Base-by-base conservation (phyloP, 2,113 vertebrate genomes). In the Cygnus atratus region DNA sequence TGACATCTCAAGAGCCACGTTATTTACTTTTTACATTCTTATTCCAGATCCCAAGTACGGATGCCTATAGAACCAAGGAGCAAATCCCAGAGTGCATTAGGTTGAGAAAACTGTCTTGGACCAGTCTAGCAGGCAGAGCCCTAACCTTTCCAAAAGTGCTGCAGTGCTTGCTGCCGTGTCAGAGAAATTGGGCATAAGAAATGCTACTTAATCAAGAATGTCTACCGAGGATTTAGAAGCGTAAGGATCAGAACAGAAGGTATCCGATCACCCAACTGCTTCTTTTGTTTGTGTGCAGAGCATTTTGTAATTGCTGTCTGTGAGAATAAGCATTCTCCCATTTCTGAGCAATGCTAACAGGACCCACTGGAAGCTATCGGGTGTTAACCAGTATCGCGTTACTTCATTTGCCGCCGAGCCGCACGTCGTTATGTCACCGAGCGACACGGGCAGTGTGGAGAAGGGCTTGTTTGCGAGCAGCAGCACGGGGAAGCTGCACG, bases 191-290 rank as follows among this genome's bases (percentile, higher is more conserved):
- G 44, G 17, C 29, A 25, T 44, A 66, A 65, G 7, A 91, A 80
- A 77, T 28, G 20, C 19, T 77, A 66, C 31, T 2, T 0, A 88
- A 73, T 10, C 54, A 81, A 41, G 25, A 50, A 24, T 70, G 55
- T 76, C 37, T 66, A 13, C 7, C 24, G 25, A 75, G 33, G 35
- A 39, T 65, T 88, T 71, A 88, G 31, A 74, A 74, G 39, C 11
- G 4, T 2, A 77, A 15, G 13, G 39, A 48, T 70, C 50, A 28
- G 14, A 77, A 76, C 28, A 52, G 41, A 75, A 58, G 28, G 37
- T 31, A 54, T 62, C 43, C 16, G 29, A 19, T 19, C 17, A 33
- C 3, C 12, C 28, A 54, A 0, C 0, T 43, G 18, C 4, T 41
- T 9, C 0, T 8, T 86, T 94, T 59, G 41, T 29, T 87, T 15